Percentiles rank a stretch among this genome's conserved stretches.
Conservation (phyloP, 2,888 invertebrate species). For the Fragum sueziense region DNA sequence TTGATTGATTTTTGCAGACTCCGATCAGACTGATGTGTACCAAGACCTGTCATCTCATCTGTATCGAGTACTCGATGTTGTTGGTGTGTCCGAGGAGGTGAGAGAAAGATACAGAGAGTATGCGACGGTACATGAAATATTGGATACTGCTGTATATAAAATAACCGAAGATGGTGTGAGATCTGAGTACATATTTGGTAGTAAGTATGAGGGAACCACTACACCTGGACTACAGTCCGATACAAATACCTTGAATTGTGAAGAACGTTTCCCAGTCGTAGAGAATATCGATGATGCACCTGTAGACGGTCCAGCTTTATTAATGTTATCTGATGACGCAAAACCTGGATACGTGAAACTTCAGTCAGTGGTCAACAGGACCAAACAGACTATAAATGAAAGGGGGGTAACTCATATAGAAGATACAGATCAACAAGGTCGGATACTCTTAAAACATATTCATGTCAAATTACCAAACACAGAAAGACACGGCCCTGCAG, state of each 20-base stretch:
- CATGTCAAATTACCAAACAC: too few relatives aligned
- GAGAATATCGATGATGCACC: background rate
- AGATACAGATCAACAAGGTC: too few relatives aligned
- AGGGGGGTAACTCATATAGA: too few relatives aligned
- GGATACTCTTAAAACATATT: too few relatives aligned
- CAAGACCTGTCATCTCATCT: background rate
- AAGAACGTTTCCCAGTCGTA: background rate
- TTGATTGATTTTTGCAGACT: too few relatives aligned
- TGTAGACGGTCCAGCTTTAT: background rate
- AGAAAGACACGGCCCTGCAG: background rate
- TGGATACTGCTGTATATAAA: background rate
- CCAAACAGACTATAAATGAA: too few relatives aligned
- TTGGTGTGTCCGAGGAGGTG: constrained; percentile 24
- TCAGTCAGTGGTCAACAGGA: background rate
- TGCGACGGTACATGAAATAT: constrained; percentile 1
- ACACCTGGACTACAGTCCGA: constrained; percentile 25
- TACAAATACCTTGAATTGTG: background rate
- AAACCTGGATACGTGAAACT: background rate
- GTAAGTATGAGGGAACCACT: constrained; percentile 21
- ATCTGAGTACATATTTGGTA: constrained; percentile 16
- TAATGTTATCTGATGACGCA: background rate
- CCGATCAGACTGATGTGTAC: too few relatives aligned
- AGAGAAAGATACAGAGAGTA: background rate
- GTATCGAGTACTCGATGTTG: constrained; percentile 3
- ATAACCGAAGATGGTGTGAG: background rate